Evolutionary conservation across 2,797 vertebrate species (phyloP).

Genomic region (Melanotaenia pygmaea): DNA sequence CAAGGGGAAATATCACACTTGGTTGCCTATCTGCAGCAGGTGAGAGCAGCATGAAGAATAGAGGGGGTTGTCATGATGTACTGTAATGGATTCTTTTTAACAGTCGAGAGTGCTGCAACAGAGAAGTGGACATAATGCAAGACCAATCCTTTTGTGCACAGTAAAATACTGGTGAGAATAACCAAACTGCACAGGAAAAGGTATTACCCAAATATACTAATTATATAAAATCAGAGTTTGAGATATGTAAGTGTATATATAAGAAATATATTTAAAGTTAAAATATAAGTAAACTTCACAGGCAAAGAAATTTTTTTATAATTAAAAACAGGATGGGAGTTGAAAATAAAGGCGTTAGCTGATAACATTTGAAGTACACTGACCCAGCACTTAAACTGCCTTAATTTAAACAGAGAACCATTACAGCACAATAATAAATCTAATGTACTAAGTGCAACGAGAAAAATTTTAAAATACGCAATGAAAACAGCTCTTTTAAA

Average conservation of each 20-base stretch:
- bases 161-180: background rate
- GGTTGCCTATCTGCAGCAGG: constrained; percentile 29
- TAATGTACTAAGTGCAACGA: background rate
- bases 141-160: constrained; percentile 19
- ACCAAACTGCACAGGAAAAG: background rate
- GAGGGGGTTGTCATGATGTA: constrained; percentile 25
- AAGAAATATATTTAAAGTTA: constrained; percentile 8
- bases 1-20: constrained; percentile 17
- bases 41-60: constrained; percentile 17
- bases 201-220: background rate
- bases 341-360: constrained; percentile 14
- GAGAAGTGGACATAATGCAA: constrained; percentile 16
- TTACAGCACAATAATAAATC: constrained; percentile 1
- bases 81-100: constrained; percentile 37
- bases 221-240: constrained; percentile 1
- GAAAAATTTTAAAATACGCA: constrained; percentile 6
- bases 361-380: constrained; percentile 18
- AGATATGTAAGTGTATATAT: background rate
- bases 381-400: constrained; percentile 4
- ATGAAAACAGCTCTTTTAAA: background rate
- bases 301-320: background rate
- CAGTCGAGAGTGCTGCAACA: constrained; percentile 21
- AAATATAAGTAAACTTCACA: background rate
- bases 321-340: background rate
- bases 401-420: background rate